These are phyloP conservation scores for Hipposideros armiger DNA, from an alignment of 2,113 vertebrate genomes.

Conservation along the genomic window DNA sequence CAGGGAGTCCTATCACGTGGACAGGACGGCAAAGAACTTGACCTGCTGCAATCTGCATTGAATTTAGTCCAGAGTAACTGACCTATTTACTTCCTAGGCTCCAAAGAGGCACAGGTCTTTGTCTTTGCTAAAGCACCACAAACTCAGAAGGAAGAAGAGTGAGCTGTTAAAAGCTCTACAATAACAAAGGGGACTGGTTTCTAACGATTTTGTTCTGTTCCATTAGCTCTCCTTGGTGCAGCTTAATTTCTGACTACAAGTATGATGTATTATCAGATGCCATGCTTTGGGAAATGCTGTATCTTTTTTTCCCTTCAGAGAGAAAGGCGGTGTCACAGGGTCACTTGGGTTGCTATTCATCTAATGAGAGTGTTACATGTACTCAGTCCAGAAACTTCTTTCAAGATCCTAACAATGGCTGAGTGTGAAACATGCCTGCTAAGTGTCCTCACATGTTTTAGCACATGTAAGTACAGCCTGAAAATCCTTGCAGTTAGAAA, in stretches of 20 bases:
- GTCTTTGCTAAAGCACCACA: slow-evolving; percentile 6
- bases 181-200: slow-evolving; percentile 26
- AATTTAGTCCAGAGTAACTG: background rate
- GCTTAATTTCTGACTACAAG: background rate
- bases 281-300: background rate
- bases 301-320: background rate
- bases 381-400: slow-evolving; percentile 22
- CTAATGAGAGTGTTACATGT: background rate
- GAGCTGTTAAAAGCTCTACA: background rate
- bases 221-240: background rate
- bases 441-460: background rate
- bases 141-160: slow-evolving; percentile 5
- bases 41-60: background rate
- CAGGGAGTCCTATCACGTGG: background rate
- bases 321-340: background rate
- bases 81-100: background rate
- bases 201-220: slow-evolving; percentile 16
- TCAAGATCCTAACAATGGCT: slow-evolving; percentile 12
- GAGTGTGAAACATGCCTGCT: background rate
- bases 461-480: background rate
- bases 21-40: background rate
- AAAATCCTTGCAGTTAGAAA: background rate
- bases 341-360: background rate
- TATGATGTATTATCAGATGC: background rate
- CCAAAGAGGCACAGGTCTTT: background rate